Conservation (phyloP, 2,888 invertebrate genomes). For the Eucera pruinosa region DNA sequence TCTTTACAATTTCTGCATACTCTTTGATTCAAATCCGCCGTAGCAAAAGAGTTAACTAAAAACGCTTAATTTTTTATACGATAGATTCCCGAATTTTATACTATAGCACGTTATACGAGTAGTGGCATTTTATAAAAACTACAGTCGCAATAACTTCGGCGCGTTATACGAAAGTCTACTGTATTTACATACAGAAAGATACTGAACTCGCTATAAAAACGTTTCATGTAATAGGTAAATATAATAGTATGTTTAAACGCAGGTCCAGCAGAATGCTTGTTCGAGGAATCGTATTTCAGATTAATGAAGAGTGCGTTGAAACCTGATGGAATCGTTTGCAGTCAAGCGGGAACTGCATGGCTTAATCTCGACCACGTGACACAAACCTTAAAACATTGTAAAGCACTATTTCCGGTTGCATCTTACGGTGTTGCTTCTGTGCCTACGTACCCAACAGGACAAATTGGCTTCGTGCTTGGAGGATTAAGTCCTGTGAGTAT, state of each 20-base stretch:
- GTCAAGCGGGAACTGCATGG: constrained; percentile 94
- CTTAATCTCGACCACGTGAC: constrained; percentile 91
- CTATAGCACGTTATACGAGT: no score
- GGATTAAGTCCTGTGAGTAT: constrained; percentile 88
- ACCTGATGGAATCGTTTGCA: constrained; percentile 96
- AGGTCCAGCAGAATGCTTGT: constrained; percentile 90
- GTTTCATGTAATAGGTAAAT: no score
- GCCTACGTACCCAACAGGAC: constrained; percentile 98
- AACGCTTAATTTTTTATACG: no score
- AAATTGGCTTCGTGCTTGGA: constrained; percentile 97
- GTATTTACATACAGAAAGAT: no score
- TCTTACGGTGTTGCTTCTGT: constrained; percentile 93
- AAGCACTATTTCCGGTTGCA: constrained; percentile 91
- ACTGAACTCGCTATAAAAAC: background rate
- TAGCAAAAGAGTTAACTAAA: no score
- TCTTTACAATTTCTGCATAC: no score
- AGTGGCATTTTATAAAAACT: no score
- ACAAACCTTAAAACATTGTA: constrained; percentile 90
- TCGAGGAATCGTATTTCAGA: constrained; percentile 93
- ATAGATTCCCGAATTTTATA: no score
- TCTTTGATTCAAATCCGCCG: no score
- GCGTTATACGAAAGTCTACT: no score
- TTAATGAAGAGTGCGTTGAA: constrained; percentile 93
- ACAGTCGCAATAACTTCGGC: no score
- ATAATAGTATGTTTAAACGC: background rate